phyloP scores from a whole-genome alignment of 1,140 invertebrate genomes.

The Euglossa dilemma region DNA sequence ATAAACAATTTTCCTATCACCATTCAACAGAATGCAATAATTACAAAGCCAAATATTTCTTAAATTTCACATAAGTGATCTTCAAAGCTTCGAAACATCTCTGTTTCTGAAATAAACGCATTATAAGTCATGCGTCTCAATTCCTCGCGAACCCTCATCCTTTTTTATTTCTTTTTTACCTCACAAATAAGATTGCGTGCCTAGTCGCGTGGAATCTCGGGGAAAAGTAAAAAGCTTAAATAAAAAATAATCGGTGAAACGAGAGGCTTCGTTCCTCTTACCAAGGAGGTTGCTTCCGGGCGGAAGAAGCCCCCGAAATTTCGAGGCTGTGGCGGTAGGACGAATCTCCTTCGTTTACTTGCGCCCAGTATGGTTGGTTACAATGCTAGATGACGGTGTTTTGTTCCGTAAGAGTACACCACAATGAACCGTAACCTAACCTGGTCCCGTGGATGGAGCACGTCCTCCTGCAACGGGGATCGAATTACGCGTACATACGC shows the following conservation, averaged over 20 bases:
- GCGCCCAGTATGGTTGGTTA: slow-evolving; percentile 10
- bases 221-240: no score
- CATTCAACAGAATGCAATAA: no score
- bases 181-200: no score
- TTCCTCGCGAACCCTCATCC: no score
- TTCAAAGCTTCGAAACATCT: no score
- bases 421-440: slow-evolving; percentile 60
- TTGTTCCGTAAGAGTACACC: slow-evolving; percentile 58
- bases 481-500: slow-evolving; percentile 40
- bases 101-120: no score
- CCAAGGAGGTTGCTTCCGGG: neutral
- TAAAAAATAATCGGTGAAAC: neutral
- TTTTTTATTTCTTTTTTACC: no score
- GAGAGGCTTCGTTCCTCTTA: slow-evolving; percentile 5
- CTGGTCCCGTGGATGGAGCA: slow-evolving; percentile 29
- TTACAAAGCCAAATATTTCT: no score
- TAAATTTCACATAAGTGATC: no score
- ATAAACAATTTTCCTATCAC: no score
- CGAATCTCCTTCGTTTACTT: neutral
- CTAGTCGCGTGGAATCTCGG: no score
- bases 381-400: slow-evolving; percentile 48
- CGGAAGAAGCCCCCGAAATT: slow-evolving; percentile 33
- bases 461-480: slow-evolving; percentile 37
- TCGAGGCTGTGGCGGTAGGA: neutral
- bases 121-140: no score